Conservation (phyloP, 2,113 vertebrate species). For the Notothenia coriiceps region DNA sequence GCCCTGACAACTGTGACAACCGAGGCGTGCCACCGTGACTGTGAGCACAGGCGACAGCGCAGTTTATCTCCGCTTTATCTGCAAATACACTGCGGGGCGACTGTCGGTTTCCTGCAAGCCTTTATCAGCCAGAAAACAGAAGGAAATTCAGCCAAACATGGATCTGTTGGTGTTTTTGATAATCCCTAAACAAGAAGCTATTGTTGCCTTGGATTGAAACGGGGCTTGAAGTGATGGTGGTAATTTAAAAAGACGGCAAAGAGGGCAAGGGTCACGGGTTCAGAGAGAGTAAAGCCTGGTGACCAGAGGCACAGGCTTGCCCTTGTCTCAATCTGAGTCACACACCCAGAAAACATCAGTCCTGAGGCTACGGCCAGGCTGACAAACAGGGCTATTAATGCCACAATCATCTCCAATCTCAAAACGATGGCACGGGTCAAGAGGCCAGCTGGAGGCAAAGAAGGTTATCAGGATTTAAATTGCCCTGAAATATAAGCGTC, state of each 20-base stretch:
- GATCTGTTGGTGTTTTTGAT: conserved; percentile 48
- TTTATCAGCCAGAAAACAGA: conserved; percentile 55
- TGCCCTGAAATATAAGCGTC: conserved; percentile 24
- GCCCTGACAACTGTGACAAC: conserved; percentile 75
- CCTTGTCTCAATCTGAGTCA: conserved; percentile 72
- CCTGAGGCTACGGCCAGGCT: conserved; percentile 56
- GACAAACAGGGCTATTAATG: conserved; percentile 72
- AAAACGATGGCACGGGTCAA: conserved; percentile 28
- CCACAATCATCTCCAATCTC: conserved; percentile 53
- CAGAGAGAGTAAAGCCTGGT: conserved; percentile 36
- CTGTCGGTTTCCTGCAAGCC: conserved; percentile 33
- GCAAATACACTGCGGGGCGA: conserved; percentile 31
- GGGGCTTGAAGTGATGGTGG: conserved; percentile 28
- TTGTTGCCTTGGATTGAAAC: conserved; percentile 53
- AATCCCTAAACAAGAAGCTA: conserved; percentile 57
- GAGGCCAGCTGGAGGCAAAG: conserved; percentile 56
- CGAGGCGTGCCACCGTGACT: conserved; percentile 37
- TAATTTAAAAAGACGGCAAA: conserved; percentile 37
- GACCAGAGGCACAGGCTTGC: conserved; percentile 57
- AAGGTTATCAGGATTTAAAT: conserved; percentile 55
- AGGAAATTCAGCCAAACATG: conserved; percentile 31
- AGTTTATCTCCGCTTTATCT: conserved; percentile 64
- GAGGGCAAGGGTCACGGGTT: conserved; percentile 46
- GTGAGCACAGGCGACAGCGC: conserved; percentile 15
- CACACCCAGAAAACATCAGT: conserved; percentile 50